Conservation (phyloP, 2,113 vertebrate species). For the Ascaphus truei region DNA sequence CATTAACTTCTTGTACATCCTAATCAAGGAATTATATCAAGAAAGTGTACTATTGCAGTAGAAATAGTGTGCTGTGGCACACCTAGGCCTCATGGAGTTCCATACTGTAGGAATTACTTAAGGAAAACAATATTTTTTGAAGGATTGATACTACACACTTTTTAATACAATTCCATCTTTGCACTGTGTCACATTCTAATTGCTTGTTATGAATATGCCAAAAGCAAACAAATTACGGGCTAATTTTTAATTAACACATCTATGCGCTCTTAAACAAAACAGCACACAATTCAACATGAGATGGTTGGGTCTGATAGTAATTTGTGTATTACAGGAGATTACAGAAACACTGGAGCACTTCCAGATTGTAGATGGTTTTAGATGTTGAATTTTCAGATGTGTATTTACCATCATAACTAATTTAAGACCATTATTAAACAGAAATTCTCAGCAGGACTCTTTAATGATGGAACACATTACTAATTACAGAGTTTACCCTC, state of each 20-base stretch:
- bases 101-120: too few species aligned
- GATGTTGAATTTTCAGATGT: slow-evolving; percentile 65
- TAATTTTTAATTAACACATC: slow-evolving; percentile 63
- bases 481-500: slow-evolving; percentile 60
- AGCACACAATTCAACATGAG: slow-evolving; percentile 47
- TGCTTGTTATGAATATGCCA: slow-evolving; percentile 64
- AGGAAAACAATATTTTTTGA: too few species aligned
- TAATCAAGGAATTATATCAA: too few species aligned
- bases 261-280: slow-evolving; percentile 54
- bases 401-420: slow-evolving; percentile 72
- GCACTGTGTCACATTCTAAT: slow-evolving; percentile 33
- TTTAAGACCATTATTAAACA: slow-evolving; percentile 67
- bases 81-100: too few species aligned
- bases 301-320: slow-evolving; percentile 53
- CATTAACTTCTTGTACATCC: too few species aligned
- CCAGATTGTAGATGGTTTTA: slow-evolving; percentile 58
- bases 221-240: slow-evolving; percentile 55
- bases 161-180: slow-evolving; percentile 17
- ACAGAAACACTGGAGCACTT: slow-evolving; percentile 61
- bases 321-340: slow-evolving; percentile 60
- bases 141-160: not conserved
- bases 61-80: too few species aligned
- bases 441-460: slow-evolving; percentile 68
- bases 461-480: slow-evolving; percentile 58
- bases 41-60: too few species aligned